phyloP scores from a whole-genome alignment of 2,113 vertebrate genomes.

The Buteo buteo region DNA sequence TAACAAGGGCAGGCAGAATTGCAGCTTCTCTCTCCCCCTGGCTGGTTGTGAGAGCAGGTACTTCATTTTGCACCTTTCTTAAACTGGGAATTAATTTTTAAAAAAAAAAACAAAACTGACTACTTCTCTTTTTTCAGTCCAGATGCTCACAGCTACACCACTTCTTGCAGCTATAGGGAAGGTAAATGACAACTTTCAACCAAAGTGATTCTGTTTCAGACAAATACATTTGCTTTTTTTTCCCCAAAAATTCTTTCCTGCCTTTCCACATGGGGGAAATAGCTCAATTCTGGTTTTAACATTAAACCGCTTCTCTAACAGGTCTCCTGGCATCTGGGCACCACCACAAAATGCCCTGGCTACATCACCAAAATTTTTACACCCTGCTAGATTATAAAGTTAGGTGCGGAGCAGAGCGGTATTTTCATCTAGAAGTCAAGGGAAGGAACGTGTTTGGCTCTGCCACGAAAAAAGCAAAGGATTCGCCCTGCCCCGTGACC shows the following conservation, averaged over 20 bases:
- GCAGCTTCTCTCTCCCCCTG: background rate
- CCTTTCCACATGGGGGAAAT: background rate
- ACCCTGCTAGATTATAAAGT: background rate
- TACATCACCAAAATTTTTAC: background rate
- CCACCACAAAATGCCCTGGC: background rate
- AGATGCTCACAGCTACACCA: background rate
- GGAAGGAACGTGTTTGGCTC: fast-evolving
- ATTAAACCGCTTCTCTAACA: background rate
- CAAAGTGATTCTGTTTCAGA: background rate
- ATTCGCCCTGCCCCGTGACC: fast-evolving
- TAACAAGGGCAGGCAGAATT: background rate
- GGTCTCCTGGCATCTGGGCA: background rate
- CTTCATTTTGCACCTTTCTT: background rate
- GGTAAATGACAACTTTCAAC: background rate
- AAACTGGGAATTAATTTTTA: background rate
- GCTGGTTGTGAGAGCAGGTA: background rate
- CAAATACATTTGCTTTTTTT: background rate
- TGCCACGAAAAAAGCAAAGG: background rate
- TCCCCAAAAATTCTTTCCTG: background rate
- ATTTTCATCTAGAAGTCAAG: background rate
- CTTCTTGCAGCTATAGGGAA: background rate
- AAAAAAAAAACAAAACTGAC: background rate
- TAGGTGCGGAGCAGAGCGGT: background rate
- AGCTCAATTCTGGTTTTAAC: background rate
- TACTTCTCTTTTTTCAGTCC: background rate